A percentile compares a stretch with the other conserved stretches of the same genome.
These are phyloP conservation scores for Drosophila sulfurigaster DNA, from an alignment of 1,140 invertebrate species.

Conservation along the genomic window DNA sequence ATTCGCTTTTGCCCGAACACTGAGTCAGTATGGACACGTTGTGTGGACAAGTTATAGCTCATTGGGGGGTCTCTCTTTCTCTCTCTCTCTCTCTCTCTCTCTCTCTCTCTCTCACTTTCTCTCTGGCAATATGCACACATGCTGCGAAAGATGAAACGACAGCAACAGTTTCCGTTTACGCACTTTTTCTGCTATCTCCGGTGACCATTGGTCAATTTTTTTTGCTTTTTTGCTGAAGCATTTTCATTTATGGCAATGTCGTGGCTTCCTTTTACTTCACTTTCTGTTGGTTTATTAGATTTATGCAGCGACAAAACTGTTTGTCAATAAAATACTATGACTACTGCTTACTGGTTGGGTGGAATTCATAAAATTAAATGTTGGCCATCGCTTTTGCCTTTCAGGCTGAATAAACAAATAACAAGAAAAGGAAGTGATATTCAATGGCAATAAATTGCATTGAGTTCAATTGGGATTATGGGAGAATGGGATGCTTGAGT, in stretches of 20 bases:
- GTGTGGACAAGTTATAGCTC: conserved; percentile 5
- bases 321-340: not conserved
- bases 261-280: not conserved
- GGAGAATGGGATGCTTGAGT: not conserved
- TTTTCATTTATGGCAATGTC: not conserved
- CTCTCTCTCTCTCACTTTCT: too few relatives aligned
- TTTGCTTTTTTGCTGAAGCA: not conserved
- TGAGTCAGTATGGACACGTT: conserved; percentile 3
- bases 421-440: not conserved
- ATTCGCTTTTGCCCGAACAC: not conserved
- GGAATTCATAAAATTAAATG: not conserved
- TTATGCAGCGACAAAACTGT: conserved; percentile 17
- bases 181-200: conserved; percentile 8
- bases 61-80: not conserved
- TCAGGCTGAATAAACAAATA: not conserved
- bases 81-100: too few relatives aligned
- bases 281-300: conserved; percentile 2
- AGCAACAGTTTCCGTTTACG: conserved; percentile 29
- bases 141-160: conserved; percentile 21
- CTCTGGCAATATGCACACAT: not conserved
- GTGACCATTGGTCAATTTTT: not conserved
- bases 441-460: not conserved
- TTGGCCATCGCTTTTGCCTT: not conserved
- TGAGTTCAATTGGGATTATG: not conserved
- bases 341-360: not conserved